Base-by-base conservation (phyloP, 2,888 invertebrate species). In the Limnephilus auricula region DNA sequence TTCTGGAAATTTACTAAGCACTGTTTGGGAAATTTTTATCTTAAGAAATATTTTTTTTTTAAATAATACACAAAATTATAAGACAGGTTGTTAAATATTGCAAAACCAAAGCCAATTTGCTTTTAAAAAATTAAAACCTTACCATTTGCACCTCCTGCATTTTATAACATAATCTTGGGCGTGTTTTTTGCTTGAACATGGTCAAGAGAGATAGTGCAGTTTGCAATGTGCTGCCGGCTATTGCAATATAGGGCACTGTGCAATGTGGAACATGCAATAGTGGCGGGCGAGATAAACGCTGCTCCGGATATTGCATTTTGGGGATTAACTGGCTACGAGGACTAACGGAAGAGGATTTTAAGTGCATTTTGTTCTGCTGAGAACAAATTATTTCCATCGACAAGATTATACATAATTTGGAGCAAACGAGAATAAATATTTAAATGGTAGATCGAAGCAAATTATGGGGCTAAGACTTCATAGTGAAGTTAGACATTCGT, bases 231-330 rank as follows among this genome's bases (percentile, higher is more conserved):
- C 84, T 83, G 84, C 40, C 25, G 84, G 50, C 50, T 50, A 50
- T 50, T 50, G 50, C 50, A 65, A 65, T 65, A 65, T 65, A 65
- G 50, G 50, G 50, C 25, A 65, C 50, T 65, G 50, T 65, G 50
- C 50, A 65, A 65, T 65, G 50, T 18, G 50, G 50, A 65, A 65
- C 50, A 65, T 65, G 50, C 50, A 65, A 65, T 65, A 65, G 50
- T 84, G 37, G n/a, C 32, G 32, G 82, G 31, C 32, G 82, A 90
- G 89, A 90, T 89, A 86, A 91, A 91, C 90, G 90, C 50, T 32
- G 80, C 45, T 50, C 87, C 85, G 92, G 92, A 92, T 92, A 92
- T 92, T 92, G 91, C 92, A 92, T 91, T 84, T 84, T 78, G 37
- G 32, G 90, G 92, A 92, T 92, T 91, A 92, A 89, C 84, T 40